Conservation (phyloP, 1,140 invertebrate species). For the Drosophila simulans region DNA sequence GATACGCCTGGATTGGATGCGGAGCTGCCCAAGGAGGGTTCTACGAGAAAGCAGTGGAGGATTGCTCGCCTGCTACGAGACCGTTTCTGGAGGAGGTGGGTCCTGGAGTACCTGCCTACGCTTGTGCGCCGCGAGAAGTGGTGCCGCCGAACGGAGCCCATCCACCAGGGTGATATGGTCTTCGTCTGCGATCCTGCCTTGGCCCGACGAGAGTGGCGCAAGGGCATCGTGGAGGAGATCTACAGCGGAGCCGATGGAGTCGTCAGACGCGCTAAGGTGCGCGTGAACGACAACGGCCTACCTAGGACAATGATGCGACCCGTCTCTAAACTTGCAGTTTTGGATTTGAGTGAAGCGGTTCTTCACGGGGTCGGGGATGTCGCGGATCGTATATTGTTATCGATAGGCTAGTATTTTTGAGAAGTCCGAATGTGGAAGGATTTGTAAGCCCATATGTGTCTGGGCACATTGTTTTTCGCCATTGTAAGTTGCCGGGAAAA, state of each 20-base stretch:
- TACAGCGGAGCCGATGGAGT: slow-evolving; percentile 5
- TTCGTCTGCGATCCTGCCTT: not conserved
- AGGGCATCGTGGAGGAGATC: slow-evolving; percentile 1
- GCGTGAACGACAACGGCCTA: not conserved
- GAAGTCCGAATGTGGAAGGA: too few species aligned
- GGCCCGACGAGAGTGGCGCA: not conserved
- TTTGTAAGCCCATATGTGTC: too few species aligned
- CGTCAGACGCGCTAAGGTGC: not conserved
- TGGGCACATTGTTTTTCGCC: too few species aligned
- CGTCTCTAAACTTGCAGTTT: too few species aligned
- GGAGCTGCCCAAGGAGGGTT: too few species aligned
- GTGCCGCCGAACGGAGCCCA: slow-evolving; percentile 8
- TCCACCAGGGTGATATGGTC: slow-evolving; percentile 26
- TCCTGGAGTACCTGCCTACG: slow-evolving; percentile 24
- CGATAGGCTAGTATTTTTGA: too few species aligned
- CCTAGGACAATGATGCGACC: too few species aligned
- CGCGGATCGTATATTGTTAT: too few species aligned
- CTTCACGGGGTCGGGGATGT: too few species aligned
- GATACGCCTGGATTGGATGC: not conserved
- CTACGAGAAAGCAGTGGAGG: not conserved
- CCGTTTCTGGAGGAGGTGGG: slow-evolving; percentile 15
- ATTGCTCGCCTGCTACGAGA: not conserved
- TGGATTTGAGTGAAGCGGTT: too few species aligned
- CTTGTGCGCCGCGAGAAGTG: slow-evolving; percentile 37
- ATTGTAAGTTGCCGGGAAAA: too few species aligned